phyloP scores from a whole-genome alignment of 2,797 vertebrate species.

The Pagetopsis macropterus region DNA sequence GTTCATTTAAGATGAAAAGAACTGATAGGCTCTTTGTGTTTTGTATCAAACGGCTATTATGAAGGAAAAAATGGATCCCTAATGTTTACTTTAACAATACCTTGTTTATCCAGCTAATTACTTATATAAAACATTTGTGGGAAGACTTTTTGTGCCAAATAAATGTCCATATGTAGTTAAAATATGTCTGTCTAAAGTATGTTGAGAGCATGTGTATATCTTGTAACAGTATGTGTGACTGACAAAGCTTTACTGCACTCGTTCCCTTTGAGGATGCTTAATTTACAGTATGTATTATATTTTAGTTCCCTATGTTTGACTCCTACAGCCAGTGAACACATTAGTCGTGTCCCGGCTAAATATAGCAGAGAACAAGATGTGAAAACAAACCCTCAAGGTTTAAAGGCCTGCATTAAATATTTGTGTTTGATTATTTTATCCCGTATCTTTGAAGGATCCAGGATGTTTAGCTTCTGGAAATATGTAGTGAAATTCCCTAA shows the following conservation, averaged over 20 bases:
- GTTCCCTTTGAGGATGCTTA: slow-evolving; percentile 32
- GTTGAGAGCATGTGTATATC: slow-evolving; percentile 33
- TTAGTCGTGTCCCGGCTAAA: background rate
- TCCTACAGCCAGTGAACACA: background rate
- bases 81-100: slow-evolving; percentile 38
- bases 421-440: slow-evolving; percentile 16
- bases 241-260: slow-evolving; percentile 30
- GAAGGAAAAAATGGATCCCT: background rate
- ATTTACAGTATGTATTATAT: background rate
- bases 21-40: background rate
- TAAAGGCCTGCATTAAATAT: slow-evolving; percentile 8
- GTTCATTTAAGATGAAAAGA: background rate
- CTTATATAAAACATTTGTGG: slow-evolving; percentile 32
- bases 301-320: slow-evolving; percentile 9
- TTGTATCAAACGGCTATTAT: background rate
- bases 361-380: background rate
- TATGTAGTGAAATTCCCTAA: slow-evolving; percentile 11
- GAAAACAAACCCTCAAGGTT: background rate
- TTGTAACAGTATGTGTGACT: slow-evolving; percentile 24
- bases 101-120: slow-evolving; percentile 20
- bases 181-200: slow-evolving; percentile 29
- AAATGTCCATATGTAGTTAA: slow-evolving; percentile 32
- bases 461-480: background rate
- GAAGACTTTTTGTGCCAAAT: slow-evolving; percentile 68
- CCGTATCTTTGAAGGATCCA: background rate